Evolutionary conservation across 2,113 vertebrate genomes (phyloP).

Genomic region (Gila orcuttii): DNA sequence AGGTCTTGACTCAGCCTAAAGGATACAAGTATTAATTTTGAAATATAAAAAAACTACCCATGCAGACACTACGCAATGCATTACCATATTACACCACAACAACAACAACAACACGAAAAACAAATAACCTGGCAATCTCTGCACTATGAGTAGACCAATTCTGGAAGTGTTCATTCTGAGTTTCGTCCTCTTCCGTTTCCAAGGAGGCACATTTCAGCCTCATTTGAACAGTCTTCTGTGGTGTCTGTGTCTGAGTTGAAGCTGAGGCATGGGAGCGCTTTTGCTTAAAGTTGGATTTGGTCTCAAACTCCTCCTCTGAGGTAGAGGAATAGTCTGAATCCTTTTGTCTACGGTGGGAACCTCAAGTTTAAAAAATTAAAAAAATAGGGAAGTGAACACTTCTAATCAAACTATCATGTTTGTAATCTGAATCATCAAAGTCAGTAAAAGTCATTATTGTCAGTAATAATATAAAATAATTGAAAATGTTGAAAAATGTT

Average conservation of each 20-base stretch:
- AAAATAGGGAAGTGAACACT: conserved; percentile 30
- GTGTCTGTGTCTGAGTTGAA: conserved; percentile 79
- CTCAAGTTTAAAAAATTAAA: conserved; percentile 68
- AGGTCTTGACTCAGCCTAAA: conserved; percentile 93
- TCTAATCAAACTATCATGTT: not conserved
- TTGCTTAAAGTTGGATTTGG: conserved; percentile 79
- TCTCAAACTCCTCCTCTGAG: conserved; percentile 91
- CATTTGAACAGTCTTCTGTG: conserved; percentile 62
- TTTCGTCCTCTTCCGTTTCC: conserved; percentile 81
- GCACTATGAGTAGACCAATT: conserved; percentile 91
- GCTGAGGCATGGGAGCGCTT: conserved; percentile 82
- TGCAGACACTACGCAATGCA: not conserved
- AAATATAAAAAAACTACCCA: not conserved
- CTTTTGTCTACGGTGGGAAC: conserved; percentile 81
- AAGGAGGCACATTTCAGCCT: conserved; percentile 76
- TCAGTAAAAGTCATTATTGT: too few relatives aligned
- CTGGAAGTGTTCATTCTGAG: conserved; percentile 87
- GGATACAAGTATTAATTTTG: not conserved
- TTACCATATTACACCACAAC: not conserved
- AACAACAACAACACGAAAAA: not conserved
- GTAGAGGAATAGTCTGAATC: conserved; percentile 92
- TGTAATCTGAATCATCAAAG: not conserved
- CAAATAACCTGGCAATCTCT: conserved; percentile 85
- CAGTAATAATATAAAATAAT: not conserved
- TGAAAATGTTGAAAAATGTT: not conserved